Evolutionary conservation across 2,113 vertebrate species (phyloP).

Genomic region (Coreoperca whiteheadi): DNA sequence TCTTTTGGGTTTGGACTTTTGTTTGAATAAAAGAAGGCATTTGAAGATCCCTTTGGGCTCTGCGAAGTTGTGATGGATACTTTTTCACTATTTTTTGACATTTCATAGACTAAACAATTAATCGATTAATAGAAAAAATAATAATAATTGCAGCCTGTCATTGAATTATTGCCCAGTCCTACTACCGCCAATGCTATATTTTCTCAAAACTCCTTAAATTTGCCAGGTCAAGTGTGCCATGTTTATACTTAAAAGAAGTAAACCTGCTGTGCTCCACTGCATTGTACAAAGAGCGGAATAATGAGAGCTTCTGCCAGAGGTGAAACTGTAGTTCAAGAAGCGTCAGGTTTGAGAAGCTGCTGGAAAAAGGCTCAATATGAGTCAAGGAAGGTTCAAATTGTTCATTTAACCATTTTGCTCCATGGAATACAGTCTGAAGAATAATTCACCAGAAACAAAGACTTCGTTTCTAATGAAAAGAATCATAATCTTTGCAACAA

Average conservation of each 20-base stretch:
- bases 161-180: background rate
- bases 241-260: conserved; percentile 26
- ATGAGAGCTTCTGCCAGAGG: conserved; percentile 43
- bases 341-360: conserved; percentile 36
- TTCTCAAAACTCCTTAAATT: background rate
- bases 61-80: background rate
- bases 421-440: conserved; percentile 21
- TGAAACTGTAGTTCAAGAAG: conserved; percentile 41
- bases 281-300: conserved; percentile 43
- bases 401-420: conserved; percentile 45
- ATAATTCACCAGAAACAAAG: conserved; percentile 8
- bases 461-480: conserved; percentile 26
- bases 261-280: conserved; percentile 24
- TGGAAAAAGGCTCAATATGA: conserved; percentile 39
- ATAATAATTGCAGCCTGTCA: background rate
- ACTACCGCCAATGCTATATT: background rate
- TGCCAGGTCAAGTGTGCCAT: background rate
- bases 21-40: background rate
- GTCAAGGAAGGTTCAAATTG: conserved; percentile 30
- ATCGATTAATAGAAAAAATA: background rate
- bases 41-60: background rate
- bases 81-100: background rate
- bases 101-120: background rate
- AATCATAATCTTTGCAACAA: conserved; percentile 11
- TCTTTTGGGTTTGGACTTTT: background rate